Base-by-base conservation (phyloP, 2,888 invertebrate genomes). In the Hybos culiciformis region DNA sequence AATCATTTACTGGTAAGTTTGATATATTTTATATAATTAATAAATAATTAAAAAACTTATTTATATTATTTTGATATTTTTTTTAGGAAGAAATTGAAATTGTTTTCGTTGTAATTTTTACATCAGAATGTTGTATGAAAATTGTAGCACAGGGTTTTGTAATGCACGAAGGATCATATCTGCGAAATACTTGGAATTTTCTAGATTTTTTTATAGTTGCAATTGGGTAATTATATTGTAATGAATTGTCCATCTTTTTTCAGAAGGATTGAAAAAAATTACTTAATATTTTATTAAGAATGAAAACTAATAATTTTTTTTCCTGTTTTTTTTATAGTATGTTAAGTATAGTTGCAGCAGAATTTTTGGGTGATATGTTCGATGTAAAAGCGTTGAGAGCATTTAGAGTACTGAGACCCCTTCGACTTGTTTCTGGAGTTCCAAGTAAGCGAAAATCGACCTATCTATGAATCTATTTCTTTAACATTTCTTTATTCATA, bases 361-460 rank as follows among this genome's bases (percentile, higher is more conserved):
- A 78, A 64, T 74, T 91, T 64, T 83, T 85, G 75, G 86, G 84
- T 66, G 90, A 93, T 65, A 92, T 90, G 53, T 93, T 98, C 72
- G 97, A 99, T 70, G 96, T 98, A 53, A 98, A 98, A 74, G 97
- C 98, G 53, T 73, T 98, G 56, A 72, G 98, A 70, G 98, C 98
- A 55, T 98, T 98, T 75, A 81, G 98, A 67, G 98, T 99, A 54
- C 76, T 98, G 52, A 78, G 98, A 64, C 98, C 98, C 46, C 74
- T 99, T 59, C 78, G 97, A 64, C 81, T 98, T 59, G 98, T 99
- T 50, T 98, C 97, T 53, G 94, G 97, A 60, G 97, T 98, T 54
- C 98, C 98, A 67, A 98, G 97, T 96, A 74, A 82, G 88, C 78
- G n/a, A n/a, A n/a, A n/a, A n/a, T n/a, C n/a, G n/a, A n/a, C n/a